Conservation (phyloP, 2,888 invertebrate species). For the Hedychridium roseum region DNA sequence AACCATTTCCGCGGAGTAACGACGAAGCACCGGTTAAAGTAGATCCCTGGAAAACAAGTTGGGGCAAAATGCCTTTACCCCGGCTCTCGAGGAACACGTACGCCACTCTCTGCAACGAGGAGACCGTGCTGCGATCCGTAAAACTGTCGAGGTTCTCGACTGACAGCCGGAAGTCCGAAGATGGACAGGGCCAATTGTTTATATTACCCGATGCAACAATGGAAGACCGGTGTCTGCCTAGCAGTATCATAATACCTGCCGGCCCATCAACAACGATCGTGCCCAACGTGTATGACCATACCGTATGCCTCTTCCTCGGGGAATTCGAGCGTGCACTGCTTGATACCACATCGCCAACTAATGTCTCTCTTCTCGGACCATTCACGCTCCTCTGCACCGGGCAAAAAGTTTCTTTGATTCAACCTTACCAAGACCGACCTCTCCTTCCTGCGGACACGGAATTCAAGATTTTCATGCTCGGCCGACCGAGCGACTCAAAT, state of each 20-base stretch:
- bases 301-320: conserved; percentile 48
- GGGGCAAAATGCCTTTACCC: no score
- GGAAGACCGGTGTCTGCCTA: conserved; percentile 45
- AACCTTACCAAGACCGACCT: no score
- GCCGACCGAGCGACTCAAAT: no score
- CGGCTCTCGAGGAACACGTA: no score
- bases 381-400: conserved; percentile 50
- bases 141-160: conserved; percentile 60
- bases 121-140: conserved; percentile 57
- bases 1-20: no score
- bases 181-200: conserved; percentile 64
- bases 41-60: no score
- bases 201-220: conserved; percentile 60
- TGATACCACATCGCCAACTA: conserved; percentile 43
- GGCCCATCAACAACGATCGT: conserved; percentile 20
- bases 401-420: no score
- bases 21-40: no score
- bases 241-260: conserved; percentile 33
- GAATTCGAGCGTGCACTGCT: conserved; percentile 54
- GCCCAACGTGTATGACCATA: conserved; percentile 33
- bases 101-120: no score
- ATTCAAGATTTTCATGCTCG: no score
- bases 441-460: no score
- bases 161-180: conserved; percentile 61
- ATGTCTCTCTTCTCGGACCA: conserved; percentile 43